Conservation (phyloP, 2,113 vertebrate species). For the Setophaga kirtlandii region DNA sequence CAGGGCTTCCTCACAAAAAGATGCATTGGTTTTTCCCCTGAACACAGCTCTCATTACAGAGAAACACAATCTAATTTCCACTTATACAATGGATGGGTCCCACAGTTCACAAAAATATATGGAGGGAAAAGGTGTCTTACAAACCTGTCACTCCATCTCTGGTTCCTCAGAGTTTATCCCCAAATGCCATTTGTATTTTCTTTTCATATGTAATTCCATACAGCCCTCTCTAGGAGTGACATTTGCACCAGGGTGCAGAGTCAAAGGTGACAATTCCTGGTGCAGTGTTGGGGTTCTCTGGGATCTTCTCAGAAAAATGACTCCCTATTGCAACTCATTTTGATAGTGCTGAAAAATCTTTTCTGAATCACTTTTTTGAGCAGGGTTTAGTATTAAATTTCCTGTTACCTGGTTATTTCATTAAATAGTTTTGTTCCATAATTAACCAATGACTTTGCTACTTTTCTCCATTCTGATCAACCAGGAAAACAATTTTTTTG, state of each 20-base stretch:
- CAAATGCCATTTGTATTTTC: background rate
- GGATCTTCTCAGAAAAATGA: background rate
- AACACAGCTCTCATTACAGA: conserved; percentile 34
- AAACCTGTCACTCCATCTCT: background rate
- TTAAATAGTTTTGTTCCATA: conserved; percentile 53
- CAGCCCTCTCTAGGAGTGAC: background rate
- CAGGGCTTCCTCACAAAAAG: conserved; percentile 32
- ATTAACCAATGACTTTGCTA: conserved; percentile 64
- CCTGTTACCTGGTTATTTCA: conserved; percentile 41
- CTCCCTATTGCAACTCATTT: background rate
- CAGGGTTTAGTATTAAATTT: conserved; percentile 52
- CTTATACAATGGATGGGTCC: conserved; percentile 36
- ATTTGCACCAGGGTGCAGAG: background rate
- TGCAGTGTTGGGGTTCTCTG: background rate
- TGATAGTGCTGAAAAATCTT: background rate
- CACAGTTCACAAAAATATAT: conserved; percentile 23
- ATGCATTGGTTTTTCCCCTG: conserved; percentile 31
- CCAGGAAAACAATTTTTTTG: conserved; percentile 12
- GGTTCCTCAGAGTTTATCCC: background rate
- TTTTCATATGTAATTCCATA: background rate
- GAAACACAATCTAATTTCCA: conserved; percentile 60
- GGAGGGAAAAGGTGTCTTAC: conserved; percentile 1
- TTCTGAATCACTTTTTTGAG: conserved; percentile 12
- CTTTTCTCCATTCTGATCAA: conserved; percentile 61
- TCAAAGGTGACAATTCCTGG: background rate